Percentiles rank a stretch among this genome's conserved stretches.
Conservation (phyloP, 2,888 invertebrate species). For the Agrochola macilenta region DNA sequence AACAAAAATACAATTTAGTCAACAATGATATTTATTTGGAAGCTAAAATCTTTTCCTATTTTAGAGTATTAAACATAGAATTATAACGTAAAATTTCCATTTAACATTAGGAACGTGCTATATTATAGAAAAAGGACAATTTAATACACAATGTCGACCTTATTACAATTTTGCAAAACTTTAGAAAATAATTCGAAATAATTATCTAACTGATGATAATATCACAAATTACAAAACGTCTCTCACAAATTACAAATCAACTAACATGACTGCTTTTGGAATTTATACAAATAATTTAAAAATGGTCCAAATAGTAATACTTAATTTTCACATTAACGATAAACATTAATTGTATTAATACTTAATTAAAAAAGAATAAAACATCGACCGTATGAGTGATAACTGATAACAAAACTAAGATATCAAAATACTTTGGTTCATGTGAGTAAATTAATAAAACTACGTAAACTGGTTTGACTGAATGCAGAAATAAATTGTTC, state of each 20-base stretch:
- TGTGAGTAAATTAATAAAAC: conserved; percentile 74
- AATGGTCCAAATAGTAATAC: conserved; percentile 84
- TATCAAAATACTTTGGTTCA: conserved; percentile 85
- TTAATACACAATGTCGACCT: conserved; percentile 66
- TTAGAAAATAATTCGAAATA: conserved; percentile 67
- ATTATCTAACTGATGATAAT: conserved; percentile 64
- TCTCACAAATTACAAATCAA: conserved; percentile 67
- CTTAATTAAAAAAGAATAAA: conserved; percentile 74
- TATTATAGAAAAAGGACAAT: conserved; percentile 69
- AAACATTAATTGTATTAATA: conserved; percentile 73
- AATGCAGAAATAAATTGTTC: conserved; percentile 50
- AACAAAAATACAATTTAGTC: conserved; percentile 76
- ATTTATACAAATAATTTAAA: conserved; percentile 74
- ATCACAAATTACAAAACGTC: conserved; percentile 68
- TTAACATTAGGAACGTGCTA: conserved; percentile 80
- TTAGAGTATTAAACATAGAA: conserved; percentile 80
- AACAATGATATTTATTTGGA: conserved; percentile 90
- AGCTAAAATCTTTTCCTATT: conserved; percentile 82
- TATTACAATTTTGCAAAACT: conserved; percentile 60
- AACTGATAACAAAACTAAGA: conserved; percentile 74
- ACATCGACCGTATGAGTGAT: conserved; percentile 75
- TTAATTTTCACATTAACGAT: conserved; percentile 76
- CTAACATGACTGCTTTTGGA: conserved; percentile 54
- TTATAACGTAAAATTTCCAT: conserved; percentile 81
- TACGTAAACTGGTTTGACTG: conserved; percentile 65